Conservation (phyloP, 2,888 invertebrate species). For the Agrochola litura region DNA sequence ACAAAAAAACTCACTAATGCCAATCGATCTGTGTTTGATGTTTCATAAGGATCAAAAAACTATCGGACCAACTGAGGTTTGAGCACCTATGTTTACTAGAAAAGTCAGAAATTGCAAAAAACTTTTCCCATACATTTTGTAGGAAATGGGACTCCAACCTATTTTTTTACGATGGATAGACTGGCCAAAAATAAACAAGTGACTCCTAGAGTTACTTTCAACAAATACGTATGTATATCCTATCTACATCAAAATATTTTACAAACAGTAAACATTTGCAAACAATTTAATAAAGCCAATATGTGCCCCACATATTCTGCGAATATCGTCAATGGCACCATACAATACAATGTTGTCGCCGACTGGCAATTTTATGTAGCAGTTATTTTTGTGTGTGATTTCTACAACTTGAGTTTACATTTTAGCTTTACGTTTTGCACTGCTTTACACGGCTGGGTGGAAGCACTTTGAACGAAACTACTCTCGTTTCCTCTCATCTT, state of each 20-base stretch:
- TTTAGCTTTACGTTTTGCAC: slow-evolving; percentile 21
- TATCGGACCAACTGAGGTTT: too few relatives aligned
- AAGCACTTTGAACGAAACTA: slow-evolving; percentile 44
- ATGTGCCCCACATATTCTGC: slow-evolving; percentile 11
- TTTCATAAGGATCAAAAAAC: too few relatives aligned
- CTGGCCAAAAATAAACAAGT: not conserved
- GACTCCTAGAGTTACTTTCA: not conserved
- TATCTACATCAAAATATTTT: slow-evolving; percentile 1
- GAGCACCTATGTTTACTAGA: too few relatives aligned
- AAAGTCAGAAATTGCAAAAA: too few relatives aligned
- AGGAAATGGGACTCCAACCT: too few relatives aligned
- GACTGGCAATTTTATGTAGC: slow-evolving; percentile 13
- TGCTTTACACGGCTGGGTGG: slow-evolving; percentile 14
- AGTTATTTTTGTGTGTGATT: slow-evolving; percentile 31
- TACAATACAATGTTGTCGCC: slow-evolving; percentile 10
- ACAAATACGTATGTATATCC: not conserved
- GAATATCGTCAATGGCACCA: slow-evolving; percentile 29
- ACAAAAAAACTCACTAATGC: too few relatives aligned
- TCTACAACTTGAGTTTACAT: slow-evolving; percentile 4
- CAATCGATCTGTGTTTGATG: too few relatives aligned
- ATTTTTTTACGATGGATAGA: too few relatives aligned
- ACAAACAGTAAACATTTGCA: slow-evolving; percentile 22
- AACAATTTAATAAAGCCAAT: slow-evolving; percentile 17
- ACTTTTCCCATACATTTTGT: too few relatives aligned
- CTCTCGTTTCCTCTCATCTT: slow-evolving; percentile 51